Evolutionary conservation across 2,797 vertebrate genomes (phyloP).

Genomic region (Lophura swinhoii): DNA sequence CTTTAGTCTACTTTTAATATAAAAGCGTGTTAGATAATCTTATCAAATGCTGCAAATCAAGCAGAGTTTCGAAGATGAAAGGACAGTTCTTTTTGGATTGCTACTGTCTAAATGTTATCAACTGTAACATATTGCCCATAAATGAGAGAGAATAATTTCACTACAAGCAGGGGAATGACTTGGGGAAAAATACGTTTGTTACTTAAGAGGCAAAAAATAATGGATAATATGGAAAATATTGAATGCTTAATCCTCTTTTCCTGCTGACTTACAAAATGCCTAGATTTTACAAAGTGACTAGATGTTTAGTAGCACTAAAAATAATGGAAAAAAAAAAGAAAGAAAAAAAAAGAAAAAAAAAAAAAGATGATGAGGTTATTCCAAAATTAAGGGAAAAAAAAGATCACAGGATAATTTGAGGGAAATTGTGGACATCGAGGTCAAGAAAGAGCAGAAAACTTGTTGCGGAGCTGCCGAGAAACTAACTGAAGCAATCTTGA

Average conservation of each 20-base stretch:
- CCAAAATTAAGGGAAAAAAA: not conserved
- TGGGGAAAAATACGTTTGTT: not conserved
- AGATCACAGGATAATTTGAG: not conserved
- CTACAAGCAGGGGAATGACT: not conserved
- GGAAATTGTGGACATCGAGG: not conserved
- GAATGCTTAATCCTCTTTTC: constrained; percentile 6
- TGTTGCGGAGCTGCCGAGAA: not conserved
- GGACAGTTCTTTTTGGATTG: not conserved
- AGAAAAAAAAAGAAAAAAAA: too few species aligned
- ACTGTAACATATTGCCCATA: not conserved
- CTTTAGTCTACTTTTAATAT: not conserved
- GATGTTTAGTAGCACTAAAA: not conserved
- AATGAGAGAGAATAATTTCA: constrained; percentile 46
- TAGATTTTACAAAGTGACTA: not conserved
- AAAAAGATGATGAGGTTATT: not conserved
- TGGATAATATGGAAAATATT: constrained; percentile 15
- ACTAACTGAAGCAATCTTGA: not conserved
- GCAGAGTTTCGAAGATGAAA: not conserved
- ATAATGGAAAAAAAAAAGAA: not conserved
- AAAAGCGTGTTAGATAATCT: not conserved
- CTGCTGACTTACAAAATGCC: not conserved
- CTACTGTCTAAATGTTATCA: constrained; percentile 9
- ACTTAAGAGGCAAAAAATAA: constrained; percentile 34
- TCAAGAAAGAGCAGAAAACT: not conserved
- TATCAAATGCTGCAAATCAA: constrained; percentile 10